phyloP scores from a whole-genome alignment of 2,797 vertebrate species.

The Rhodeus uyekii region DNA sequence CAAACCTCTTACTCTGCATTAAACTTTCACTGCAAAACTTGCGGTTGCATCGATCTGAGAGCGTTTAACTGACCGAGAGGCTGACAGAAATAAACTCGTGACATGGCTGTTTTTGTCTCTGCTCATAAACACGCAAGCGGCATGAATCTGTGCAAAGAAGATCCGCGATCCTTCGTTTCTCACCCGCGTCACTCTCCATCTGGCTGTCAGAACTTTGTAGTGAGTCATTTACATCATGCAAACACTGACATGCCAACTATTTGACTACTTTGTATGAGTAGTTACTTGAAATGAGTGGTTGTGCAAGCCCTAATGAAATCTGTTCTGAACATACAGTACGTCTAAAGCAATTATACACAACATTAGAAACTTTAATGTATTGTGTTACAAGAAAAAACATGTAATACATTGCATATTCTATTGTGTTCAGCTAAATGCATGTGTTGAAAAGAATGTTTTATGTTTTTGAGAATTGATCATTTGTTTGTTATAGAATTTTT shows the following conservation, averaged over 20 bases:
- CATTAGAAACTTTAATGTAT: not conserved
- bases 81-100: constrained; percentile 1
- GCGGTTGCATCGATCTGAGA: not conserved
- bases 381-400: not conserved
- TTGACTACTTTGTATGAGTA: constrained; percentile 15
- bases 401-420: not conserved
- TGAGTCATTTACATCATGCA: constrained; percentile 12
- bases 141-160: not conserved
- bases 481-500: not conserved
- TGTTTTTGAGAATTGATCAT: not conserved
- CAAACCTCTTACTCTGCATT: not conserved
- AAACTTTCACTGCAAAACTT: not conserved
- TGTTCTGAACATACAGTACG: not conserved
- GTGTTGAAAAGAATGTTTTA: not conserved
- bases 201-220: not conserved
- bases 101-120: not conserved
- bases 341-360: not conserved
- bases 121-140: not conserved
- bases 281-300: not conserved
- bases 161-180: not conserved
- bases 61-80: not conserved
- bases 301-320: not conserved
- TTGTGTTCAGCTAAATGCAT: not conserved
- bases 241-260: constrained; percentile 6
- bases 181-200: constrained; percentile 6